Conservation (phyloP, 64 coral and sea anemone genomes). For the Stylophora pistillata region DNA sequence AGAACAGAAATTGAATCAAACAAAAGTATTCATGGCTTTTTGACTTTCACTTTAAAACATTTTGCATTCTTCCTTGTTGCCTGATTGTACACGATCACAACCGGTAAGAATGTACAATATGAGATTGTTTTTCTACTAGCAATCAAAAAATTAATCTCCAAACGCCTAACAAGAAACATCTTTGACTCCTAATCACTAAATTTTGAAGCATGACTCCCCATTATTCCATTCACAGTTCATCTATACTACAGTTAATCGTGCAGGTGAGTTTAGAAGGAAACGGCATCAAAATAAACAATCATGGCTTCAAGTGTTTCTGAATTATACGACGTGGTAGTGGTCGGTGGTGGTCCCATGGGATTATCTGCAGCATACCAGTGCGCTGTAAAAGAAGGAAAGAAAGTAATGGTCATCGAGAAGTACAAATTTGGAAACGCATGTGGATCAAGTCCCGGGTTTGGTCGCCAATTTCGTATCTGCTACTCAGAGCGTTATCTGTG, state of each 20-base stretch:
- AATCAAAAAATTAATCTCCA: not conserved
- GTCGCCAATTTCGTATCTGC: constrained; percentile 50
- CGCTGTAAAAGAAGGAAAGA: constrained; percentile 40
- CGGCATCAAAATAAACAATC: not conserved
- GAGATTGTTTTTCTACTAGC: not conserved
- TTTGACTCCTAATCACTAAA: not conserved
- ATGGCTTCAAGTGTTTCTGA: constrained; percentile 10
- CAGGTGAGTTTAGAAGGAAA: not conserved
- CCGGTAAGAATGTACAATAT: not conserved
- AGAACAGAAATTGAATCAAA: not conserved
- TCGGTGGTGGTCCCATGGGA: constrained; percentile 51
- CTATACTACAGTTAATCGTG: not conserved
- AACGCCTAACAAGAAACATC: not conserved
- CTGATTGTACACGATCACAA: not conserved
- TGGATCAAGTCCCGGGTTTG: constrained; percentile 48
- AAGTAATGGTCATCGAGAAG: constrained; percentile 40
- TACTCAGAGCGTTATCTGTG: constrained; percentile 48
- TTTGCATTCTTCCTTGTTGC: too few species aligned
- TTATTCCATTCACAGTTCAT: not conserved
- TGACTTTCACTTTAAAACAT: not conserved
- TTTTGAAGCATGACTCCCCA: too few species aligned
- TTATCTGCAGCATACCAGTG: constrained; percentile 45
- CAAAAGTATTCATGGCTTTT: not conserved
- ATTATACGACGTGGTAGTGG: constrained; percentile 43
- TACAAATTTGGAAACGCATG: constrained; percentile 40